Percentiles rank a stretch among this genome's conserved stretches.
Conservation (phyloP, 2,888 invertebrate species). For the Phorcus lineatus region DNA sequence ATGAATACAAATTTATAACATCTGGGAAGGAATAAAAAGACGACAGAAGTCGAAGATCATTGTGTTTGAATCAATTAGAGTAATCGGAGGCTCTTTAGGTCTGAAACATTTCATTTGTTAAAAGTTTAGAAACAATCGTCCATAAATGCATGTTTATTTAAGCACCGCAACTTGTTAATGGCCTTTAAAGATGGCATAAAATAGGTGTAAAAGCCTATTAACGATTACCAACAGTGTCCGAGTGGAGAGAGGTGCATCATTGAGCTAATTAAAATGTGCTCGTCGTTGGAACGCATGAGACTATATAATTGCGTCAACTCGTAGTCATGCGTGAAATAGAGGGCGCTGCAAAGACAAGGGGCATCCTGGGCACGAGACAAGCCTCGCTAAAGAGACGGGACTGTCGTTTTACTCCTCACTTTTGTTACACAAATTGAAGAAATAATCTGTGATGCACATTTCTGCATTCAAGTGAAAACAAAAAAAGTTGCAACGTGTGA, state of each 20-base stretch:
- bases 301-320: neutral
- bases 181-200: too few species aligned
- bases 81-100: too few species aligned
- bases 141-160: too few species aligned
- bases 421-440: slow-evolving; percentile 12
- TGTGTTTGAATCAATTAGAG: too few species aligned
- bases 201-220: neutral
- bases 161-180: too few species aligned
- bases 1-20: too few species aligned
- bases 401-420: neutral
- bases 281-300: neutral
- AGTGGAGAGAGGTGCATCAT: neutral
- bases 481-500: slow-evolving; percentile 8
- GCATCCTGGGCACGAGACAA: neutral
- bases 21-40: too few species aligned
- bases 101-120: too few species aligned
- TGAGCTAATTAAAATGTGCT: neutral
- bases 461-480: slow-evolving; percentile 4
- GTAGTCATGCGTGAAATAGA: neutral
- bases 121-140: too few species aligned
- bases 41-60: too few species aligned
- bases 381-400: neutral
- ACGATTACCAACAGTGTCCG: neutral
- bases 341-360: neutral
- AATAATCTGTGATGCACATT: slow-evolving; percentile 11